These are phyloP conservation scores for Anoura caudifer DNA, from an alignment of 2,113 vertebrate genomes.

Conservation along the genomic window DNA sequence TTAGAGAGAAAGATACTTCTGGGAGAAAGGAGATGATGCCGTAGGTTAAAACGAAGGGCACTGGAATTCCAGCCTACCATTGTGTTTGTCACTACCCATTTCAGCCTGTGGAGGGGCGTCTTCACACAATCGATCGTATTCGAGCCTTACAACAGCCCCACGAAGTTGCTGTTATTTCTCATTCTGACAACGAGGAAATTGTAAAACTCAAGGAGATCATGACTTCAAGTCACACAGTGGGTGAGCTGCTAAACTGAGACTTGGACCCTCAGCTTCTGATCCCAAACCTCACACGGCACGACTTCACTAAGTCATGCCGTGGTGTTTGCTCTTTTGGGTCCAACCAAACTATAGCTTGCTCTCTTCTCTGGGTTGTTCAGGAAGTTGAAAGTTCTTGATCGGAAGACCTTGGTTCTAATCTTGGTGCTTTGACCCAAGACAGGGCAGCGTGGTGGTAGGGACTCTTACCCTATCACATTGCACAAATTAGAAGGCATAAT, in stretches of 20 bases:
- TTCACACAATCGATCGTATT: neutral
- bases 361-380: neutral
- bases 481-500: neutral
- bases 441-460: neutral
- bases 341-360: neutral
- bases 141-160: neutral
- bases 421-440: neutral
- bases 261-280: neutral
- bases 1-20: neutral
- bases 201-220: neutral
- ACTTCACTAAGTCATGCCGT: neutral
- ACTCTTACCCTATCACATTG: neutral
- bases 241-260: neutral
- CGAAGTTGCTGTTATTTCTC: neutral
- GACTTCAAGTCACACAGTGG: neutral
- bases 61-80: neutral
- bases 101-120: neutral
- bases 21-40: neutral
- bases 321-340: neutral
- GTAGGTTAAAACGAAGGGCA: neutral
- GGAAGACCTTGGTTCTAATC: neutral
- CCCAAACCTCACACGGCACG: neutral
- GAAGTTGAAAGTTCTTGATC: neutral
- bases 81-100: neutral
- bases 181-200: neutral